A percentile compares a stretch with the other conserved stretches of the same genome.
phyloP scores from a whole-genome alignment of 2,113 vertebrate genomes.

The Nycticebus coucang region DNA sequence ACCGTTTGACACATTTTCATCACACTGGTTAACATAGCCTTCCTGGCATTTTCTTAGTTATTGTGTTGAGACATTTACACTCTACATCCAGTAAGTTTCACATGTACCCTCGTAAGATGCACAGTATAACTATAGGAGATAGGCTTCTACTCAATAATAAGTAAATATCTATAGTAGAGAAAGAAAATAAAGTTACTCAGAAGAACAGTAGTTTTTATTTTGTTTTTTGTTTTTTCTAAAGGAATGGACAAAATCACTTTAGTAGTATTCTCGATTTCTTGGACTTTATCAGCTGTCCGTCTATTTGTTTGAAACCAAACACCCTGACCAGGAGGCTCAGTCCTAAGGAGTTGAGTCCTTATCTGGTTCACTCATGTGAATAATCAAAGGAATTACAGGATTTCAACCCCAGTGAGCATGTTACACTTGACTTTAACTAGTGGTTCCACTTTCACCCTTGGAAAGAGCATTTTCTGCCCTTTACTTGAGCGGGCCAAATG shows the following conservation, averaged over 20 bases:
- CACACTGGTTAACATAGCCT: no score
- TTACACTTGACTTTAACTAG: constrained; percentile 42
- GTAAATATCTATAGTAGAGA: background rate
- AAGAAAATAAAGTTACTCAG: background rate
- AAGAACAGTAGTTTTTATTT: background rate
- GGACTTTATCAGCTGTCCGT: constrained; percentile 34
- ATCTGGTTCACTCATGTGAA: background rate
- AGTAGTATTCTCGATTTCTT: constrained; percentile 36
- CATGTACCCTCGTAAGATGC: no score
- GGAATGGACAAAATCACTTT: background rate
- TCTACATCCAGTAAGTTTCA: no score
- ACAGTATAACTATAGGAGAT: background rate
- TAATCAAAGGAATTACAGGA: constrained; percentile 48
- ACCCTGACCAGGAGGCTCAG: background rate
- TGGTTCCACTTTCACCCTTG: background rate
- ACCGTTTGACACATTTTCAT: no score
- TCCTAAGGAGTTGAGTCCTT: constrained; percentile 37
- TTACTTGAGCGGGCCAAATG: background rate
- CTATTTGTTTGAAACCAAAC: constrained; percentile 51
- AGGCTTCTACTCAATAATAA: constrained; percentile 1
- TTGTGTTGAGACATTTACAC: no score
- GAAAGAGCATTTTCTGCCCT: constrained; percentile 42
- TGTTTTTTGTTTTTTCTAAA: background rate
- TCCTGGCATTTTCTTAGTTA: no score
- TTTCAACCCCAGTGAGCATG: constrained; percentile 19